phyloP scores from a whole-genome alignment of 2,797 vertebrate species.

The Labeo calbasu region DNA sequence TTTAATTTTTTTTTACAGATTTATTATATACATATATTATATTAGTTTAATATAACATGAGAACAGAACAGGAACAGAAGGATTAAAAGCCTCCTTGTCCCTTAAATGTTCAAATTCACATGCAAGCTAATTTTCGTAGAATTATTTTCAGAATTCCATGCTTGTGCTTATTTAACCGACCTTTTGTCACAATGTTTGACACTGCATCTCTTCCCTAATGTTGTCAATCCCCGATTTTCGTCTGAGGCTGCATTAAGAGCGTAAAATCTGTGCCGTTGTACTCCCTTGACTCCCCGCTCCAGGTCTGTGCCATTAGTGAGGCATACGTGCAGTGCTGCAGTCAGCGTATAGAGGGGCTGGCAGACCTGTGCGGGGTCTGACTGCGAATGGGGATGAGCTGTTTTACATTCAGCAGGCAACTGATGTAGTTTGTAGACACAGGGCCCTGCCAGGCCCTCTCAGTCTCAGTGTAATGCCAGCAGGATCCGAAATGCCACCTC shows the following conservation, averaged over 20 bases:
- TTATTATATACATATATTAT: too few species aligned
- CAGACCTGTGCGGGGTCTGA: conserved; percentile 19
- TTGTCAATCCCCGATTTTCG: not conserved
- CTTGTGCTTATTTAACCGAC: not conserved
- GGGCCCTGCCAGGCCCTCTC: conserved; percentile 35
- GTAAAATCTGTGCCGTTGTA: not conserved
- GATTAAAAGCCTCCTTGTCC: not conserved
- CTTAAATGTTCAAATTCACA: not conserved
- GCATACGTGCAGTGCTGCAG: conserved; percentile 12
- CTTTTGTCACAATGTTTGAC: not conserved
- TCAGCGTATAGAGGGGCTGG: conserved; percentile 21
- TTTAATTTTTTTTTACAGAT: too few species aligned
- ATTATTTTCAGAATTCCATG: not conserved
- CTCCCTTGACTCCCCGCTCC: conserved; percentile 2
- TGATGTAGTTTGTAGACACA: conserved; percentile 44
- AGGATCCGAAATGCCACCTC: conserved; percentile 33
- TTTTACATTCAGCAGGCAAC: conserved; percentile 43
- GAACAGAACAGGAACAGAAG: not conserved
- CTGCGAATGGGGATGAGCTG: conserved; percentile 23
- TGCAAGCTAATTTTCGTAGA: not conserved
- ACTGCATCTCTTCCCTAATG: not conserved
- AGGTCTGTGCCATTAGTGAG: conserved; percentile 46
- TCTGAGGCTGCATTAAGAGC: not conserved
- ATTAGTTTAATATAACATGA: too few species aligned
- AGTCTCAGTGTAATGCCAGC: conserved; percentile 46